Conservation (phyloP, 2,888 invertebrate genomes). For the Caenorhabditis sulstoni region DNA sequence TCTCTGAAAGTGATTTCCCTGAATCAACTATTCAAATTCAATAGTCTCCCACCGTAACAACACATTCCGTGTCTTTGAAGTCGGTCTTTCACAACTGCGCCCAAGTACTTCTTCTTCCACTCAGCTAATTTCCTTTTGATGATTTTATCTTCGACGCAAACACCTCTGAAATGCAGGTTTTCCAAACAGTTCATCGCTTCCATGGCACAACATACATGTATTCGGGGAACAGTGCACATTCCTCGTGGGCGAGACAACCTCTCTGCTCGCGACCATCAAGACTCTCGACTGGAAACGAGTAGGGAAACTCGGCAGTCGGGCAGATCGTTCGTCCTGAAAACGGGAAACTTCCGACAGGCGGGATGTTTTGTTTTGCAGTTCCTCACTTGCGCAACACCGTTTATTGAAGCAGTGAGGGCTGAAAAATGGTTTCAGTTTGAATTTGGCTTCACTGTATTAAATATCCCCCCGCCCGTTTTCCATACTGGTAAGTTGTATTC, state of each 20-base stretch:
- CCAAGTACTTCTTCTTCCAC: neutral
- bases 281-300: constrained; percentile 19
- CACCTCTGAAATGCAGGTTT: constrained; percentile 24
- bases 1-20: neutral
- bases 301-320: neutral
- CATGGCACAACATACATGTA: neutral
- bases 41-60: constrained; percentile 17
- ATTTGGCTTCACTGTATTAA: neutral
- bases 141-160: neutral
- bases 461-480: too few relatives aligned
- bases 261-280: neutral
- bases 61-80: constrained; percentile 21
- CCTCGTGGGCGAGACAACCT: constrained; percentile 2
- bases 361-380: too few relatives aligned
- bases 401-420: constrained; percentile 38
- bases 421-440: neutral
- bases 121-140: too few relatives aligned
- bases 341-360: too few relatives aligned
- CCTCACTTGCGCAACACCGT: constrained; percentile 22
- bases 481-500: neutral
- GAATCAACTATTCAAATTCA: neutral
- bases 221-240: constrained; percentile 5
- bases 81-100: neutral
- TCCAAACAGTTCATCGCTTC: neutral
- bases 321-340: neutral